Evolutionary conservation across 2,113 vertebrate genomes (phyloP).

Genomic region (Dryoscopus gambensis): DNA sequence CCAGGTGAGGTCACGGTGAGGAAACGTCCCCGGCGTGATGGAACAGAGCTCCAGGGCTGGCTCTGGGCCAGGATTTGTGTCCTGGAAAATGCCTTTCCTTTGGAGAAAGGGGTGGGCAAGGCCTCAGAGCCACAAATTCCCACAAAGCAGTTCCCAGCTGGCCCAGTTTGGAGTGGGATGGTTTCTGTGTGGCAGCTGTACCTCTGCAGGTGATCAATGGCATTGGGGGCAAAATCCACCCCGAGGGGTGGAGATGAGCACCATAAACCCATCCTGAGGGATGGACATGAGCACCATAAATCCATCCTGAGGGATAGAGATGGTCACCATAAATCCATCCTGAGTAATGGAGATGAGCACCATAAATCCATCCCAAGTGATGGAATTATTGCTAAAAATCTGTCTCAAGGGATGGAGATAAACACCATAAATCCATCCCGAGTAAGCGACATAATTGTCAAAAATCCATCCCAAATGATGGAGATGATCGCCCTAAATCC

Average conservation of each 20-base stretch:
- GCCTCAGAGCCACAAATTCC: neutral
- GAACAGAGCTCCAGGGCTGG: neutral
- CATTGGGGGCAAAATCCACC: neutral
- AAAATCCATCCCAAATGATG: neutral
- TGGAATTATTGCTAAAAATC: no score
- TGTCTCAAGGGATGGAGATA: neutral
- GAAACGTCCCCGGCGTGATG: neutral
- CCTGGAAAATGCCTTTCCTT: neutral
- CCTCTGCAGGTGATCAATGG: fast-evolving
- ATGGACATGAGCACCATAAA: neutral
- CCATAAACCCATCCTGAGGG: neutral
- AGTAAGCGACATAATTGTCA: neutral
- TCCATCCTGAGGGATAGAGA: fast-evolving
- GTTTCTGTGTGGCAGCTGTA: fast-evolving
- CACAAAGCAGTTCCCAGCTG: neutral
- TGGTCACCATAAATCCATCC: neutral
- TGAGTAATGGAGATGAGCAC: fast-evolving
- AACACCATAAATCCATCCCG: neutral
- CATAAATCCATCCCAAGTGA: neutral
- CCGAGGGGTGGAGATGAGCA: neutral
- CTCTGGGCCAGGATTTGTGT: neutral
- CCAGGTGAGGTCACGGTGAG: neutral
- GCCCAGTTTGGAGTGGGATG: neutral
- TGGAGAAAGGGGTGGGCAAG: neutral
- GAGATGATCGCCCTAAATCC: neutral